Base-by-base conservation (phyloP, 2,113 vertebrate species). In the Aphelocoma coerulescens region DNA sequence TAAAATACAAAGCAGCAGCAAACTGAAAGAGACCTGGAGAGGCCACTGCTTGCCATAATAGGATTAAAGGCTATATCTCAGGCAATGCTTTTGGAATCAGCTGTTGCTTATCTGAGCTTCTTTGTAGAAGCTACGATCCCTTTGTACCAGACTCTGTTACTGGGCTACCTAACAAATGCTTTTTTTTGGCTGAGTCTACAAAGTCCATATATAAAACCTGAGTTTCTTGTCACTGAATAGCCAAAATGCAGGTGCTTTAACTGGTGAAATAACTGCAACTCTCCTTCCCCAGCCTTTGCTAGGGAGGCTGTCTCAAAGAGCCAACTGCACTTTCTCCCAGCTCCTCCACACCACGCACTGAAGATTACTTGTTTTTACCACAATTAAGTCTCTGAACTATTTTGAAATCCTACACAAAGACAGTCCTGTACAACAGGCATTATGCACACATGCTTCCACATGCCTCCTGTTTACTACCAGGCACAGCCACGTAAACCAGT, bases 51-150 rank as follows among this genome's bases (percentile, higher is more conserved):
- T 85, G 72, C 52, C 72, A 33, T 93, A 92, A 92, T 61, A 92
- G 92, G 91, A 95, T 92, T 95, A 96, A 85, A 85, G 44, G 83
- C 61, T 94, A 86, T 77, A 93, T 91, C 90, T 94, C 88, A 84
- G 86, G 83, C 96, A 91, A 33, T 84, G 92, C 69, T 93, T 86
- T 88, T 96, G 85, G 65, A 96, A 94, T 94, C 86, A 96, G 95
- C 69, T 96, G 78, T 88, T 95, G 91, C 90, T 96, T 95, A 96
- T 94, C 93, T 96, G 88, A 44, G 73, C 77, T 95, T 74, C 93
- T 93, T 94, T 95, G 92, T 86, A 58, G 83, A 77, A 91, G 80
- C 91, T 79, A 81, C 5, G 1, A 54, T 91, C 85, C 91, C 92
- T 91, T 96, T 94, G 95, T 89, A 93, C 39, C 57, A 85, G 93